These are phyloP conservation scores for Onychomys leucogaster DNA, from an alignment of 2,797 vertebrate species.

Conservation along the genomic window DNA sequence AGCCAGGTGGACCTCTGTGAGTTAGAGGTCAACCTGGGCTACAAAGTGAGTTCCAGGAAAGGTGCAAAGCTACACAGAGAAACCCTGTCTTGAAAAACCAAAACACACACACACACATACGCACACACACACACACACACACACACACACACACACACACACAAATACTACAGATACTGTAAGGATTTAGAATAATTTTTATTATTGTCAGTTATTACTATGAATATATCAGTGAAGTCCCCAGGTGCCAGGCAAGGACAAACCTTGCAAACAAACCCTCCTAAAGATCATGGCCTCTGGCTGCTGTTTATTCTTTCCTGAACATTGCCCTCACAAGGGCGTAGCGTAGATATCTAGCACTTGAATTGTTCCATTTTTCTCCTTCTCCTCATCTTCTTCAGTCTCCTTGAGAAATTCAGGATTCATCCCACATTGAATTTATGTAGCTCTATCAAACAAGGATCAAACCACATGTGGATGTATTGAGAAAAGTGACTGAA, in stretches of 20 bases:
- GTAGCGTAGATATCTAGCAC: background rate
- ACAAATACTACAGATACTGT: too few species aligned
- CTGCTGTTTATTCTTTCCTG: background rate
- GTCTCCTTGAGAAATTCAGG: background rate
- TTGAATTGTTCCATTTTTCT: background rate
- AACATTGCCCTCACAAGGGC: background rate
- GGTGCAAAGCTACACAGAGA: too few species aligned
- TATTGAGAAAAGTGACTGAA: slow-evolving; percentile 25
- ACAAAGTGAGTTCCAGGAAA: too few species aligned
- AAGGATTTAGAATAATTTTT: background rate
- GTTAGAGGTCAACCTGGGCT: too few species aligned
- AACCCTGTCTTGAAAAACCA: too few species aligned
- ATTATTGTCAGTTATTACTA: background rate
- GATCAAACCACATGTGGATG: background rate
- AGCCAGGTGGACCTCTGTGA: too few species aligned
- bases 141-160: too few species aligned
- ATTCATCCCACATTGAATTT: background rate
- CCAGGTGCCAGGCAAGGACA: background rate
- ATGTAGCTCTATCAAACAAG: background rate
- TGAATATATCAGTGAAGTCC: background rate
- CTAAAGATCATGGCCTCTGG: background rate
- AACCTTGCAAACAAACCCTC: background rate
- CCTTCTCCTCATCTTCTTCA: background rate
- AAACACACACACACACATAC: too few species aligned
- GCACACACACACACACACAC: too few species aligned